Percentiles rank a stretch among this genome's conserved stretches.
These are phyloP conservation scores for Ophion costatus DNA, from an alignment of 2,888 invertebrate genomes.

Conservation along the genomic window DNA sequence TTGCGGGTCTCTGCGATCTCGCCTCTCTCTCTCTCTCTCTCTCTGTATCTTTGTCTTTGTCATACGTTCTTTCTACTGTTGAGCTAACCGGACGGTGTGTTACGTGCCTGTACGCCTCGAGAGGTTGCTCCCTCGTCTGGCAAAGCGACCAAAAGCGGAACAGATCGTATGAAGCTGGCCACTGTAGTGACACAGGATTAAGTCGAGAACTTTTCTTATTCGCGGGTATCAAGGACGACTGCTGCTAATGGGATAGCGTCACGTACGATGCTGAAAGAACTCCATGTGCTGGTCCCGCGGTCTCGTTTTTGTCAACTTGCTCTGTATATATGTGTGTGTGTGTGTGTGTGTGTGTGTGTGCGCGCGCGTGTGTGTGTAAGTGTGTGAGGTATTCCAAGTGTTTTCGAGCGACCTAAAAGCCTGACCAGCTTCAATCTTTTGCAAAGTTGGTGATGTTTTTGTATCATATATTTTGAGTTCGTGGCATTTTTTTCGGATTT, in stretches of 20 bases:
- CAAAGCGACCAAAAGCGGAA: conserved; percentile 14
- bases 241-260: conserved; percentile 71
- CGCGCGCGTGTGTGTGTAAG: no score
- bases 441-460: no score
- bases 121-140: conserved; percentile 10
- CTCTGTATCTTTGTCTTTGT: conserved; percentile 1
- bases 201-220: conserved; percentile 76
- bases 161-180: conserved; percentile 18
- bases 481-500: no score
- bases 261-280: conserved; percentile 33
- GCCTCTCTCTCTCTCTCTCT: conserved; percentile 32
- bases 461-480: no score
- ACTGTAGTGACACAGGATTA: conserved; percentile 60
- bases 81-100: conserved; percentile 24
- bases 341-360: no score
- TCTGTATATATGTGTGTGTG: no score
- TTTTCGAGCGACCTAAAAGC: no score
- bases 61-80: conserved; percentile 20
- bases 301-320: conserved; percentile 21
- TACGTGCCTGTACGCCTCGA: conserved; percentile 15
- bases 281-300: conserved; percentile 49
- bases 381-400: no score
- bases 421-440: no score
- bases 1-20: conserved; percentile 50
- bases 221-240: conserved; percentile 68